Conservation (phyloP, 1,140 invertebrate species). For the Rhyacophila brunnea region DNA sequence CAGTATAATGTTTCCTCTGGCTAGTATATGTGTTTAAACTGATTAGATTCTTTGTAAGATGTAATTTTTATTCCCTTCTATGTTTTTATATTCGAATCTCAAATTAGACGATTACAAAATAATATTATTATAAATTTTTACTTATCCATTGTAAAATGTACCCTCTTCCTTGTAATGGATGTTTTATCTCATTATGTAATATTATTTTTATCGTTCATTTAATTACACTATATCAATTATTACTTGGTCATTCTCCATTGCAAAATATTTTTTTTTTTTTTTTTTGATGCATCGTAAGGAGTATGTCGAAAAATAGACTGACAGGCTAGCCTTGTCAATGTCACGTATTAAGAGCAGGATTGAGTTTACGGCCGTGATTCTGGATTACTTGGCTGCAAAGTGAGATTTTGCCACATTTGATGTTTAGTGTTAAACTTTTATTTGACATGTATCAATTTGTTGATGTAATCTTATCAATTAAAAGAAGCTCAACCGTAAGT, state of each 20-base stretch:
- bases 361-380: neutral
- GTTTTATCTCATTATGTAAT: too few species aligned
- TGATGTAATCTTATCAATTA: constrained; percentile 28
- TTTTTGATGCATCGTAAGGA: too few species aligned
- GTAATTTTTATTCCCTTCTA: neutral
- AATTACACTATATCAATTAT: too few species aligned
- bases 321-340: too few species aligned
- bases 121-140: neutral
- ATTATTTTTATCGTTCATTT: too few species aligned
- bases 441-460: constrained; percentile 29
- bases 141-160: neutral
- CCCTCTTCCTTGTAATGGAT: neutral
- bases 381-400: neutral
- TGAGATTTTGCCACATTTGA: constrained; percentile 14
- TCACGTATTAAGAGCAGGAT: neutral
- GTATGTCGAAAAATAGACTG: too few species aligned
- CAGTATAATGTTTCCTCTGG: too few species aligned
- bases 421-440: constrained; percentile 26
- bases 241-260: too few species aligned
- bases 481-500: constrained; percentile 20
- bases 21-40: too few species aligned
- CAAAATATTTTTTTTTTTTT: too few species aligned
- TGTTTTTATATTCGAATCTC: neutral
- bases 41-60: too few species aligned
- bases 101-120: neutral